phyloP scores from a whole-genome alignment of 2,797 vertebrate genomes.

The Tympanoctomys barrerae region DNA sequence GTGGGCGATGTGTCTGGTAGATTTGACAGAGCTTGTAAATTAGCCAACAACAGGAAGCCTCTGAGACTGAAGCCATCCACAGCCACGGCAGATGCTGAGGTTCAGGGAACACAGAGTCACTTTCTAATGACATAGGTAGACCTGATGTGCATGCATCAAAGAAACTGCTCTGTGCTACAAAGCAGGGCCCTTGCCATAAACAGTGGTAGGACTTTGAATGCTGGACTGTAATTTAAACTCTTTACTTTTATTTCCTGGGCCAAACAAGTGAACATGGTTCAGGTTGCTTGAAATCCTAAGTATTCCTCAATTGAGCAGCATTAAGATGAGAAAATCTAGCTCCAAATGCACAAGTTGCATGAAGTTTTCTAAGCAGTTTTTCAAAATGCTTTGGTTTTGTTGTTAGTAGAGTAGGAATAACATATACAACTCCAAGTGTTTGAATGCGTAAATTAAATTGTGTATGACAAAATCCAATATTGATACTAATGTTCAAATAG shows the following conservation, averaged over 20 bases:
- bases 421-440: neutral
- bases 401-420: constrained; percentile 21
- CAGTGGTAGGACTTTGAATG: neutral
- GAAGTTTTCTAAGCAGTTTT: neutral
- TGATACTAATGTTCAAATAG: neutral
- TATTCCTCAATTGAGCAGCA: neutral
- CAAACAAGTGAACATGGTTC: neutral
- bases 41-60: constrained; percentile 36
- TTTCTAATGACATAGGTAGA: constrained; percentile 59
- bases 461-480: neutral
- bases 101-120: neutral
- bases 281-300: neutral
- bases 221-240: constrained; percentile 52
- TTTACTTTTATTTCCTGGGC: neutral
- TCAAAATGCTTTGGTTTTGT: neutral
- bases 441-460: neutral
- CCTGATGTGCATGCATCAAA: constrained; percentile 16
- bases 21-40: constrained; percentile 62
- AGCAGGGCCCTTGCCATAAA: constrained; percentile 24
- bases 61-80: constrained; percentile 18
- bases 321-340: neutral
- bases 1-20: constrained; percentile 43
- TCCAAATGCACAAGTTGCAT: neutral
- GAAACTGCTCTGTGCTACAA: constrained; percentile 24
- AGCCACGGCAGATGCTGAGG: neutral